Evolutionary conservation across 2,797 vertebrate genomes (phyloP).

Genomic region (Liasis olivaceus): DNA sequence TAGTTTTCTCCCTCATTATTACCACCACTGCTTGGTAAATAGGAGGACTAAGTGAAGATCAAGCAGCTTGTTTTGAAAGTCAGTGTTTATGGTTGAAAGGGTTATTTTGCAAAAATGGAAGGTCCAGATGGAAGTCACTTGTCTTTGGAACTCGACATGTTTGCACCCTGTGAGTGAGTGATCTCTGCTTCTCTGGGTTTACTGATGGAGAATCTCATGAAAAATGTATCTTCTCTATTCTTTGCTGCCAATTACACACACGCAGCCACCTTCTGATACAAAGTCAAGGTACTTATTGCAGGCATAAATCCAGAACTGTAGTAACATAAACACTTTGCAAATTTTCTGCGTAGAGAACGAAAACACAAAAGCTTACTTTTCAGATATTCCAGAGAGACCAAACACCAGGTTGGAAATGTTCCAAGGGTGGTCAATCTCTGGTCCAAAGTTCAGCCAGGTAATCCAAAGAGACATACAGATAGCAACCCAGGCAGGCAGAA

Average conservation of each 20-base stretch:
- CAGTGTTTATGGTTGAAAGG: not conserved
- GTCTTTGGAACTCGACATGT: not conserved
- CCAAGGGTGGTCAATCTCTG: not conserved
- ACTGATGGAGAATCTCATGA: not conserved
- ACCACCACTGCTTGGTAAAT: not conserved
- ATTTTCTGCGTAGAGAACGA: not conserved
- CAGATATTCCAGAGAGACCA: not conserved
- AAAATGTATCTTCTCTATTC: not conserved
- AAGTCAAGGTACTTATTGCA: not conserved
- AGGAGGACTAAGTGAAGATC: not conserved
- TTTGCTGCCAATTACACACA: not conserved
- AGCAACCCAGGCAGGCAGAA: not conserved
- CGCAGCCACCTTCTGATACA: not conserved
- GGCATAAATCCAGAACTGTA: not conserved
- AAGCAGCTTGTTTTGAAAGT: not conserved
- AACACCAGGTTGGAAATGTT: not conserved
- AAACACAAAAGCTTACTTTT: not conserved
- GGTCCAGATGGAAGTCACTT: not conserved
- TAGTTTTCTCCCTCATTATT: too few relatives aligned
- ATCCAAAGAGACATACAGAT: not conserved
- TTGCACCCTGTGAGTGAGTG: not conserved
- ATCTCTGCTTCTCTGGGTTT: not conserved
- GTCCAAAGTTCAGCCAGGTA: not conserved
- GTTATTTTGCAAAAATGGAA: not conserved
- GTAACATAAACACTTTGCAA: not conserved